Conservation (phyloP, 2,888 invertebrate genomes). For the Ectropis crepuscularia region DNA sequence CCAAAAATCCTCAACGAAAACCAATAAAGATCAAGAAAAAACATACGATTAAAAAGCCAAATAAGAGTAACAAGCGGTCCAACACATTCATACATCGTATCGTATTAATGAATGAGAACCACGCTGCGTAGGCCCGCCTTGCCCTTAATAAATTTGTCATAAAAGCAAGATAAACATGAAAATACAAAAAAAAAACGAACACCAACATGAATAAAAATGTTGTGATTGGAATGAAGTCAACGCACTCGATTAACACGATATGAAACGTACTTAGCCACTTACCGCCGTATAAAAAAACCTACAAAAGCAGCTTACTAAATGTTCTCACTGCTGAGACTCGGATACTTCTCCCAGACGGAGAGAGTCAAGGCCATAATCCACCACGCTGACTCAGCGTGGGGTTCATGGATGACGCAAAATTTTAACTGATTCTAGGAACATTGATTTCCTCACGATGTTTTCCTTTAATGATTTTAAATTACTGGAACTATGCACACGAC, state of each 20-base stretch:
- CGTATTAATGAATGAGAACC: conserved; percentile 71
- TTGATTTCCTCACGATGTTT: no score
- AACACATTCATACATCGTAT: conserved; percentile 50
- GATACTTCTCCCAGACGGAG: no score
- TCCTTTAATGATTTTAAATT: no score
- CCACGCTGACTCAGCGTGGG: no score
- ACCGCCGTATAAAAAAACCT: no score
- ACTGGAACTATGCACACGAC: no score
- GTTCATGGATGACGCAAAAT: no score
- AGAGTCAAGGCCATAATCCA: no score
- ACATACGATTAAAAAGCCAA: conserved; percentile 14
- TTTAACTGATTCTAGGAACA: no score
- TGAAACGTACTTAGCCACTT: neutral
- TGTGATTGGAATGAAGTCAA: conserved; percentile 51
- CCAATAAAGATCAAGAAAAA: conserved; percentile 16
- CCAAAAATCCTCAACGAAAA: conserved; percentile 9
- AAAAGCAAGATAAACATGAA: conserved; percentile 69
- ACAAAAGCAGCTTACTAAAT: no score
- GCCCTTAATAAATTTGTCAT: conserved; percentile 78
- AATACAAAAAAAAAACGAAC: conserved; percentile 51
- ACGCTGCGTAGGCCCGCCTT: conserved; percentile 63
- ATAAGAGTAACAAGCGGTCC: conserved; percentile 40
- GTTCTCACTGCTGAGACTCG: no score
- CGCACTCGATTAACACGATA: conserved; percentile 56
- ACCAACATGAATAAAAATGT: conserved; percentile 49